Evolutionary conservation across 2,797 vertebrate species (phyloP).

Genomic region (Megalops cyprinoides): DNA sequence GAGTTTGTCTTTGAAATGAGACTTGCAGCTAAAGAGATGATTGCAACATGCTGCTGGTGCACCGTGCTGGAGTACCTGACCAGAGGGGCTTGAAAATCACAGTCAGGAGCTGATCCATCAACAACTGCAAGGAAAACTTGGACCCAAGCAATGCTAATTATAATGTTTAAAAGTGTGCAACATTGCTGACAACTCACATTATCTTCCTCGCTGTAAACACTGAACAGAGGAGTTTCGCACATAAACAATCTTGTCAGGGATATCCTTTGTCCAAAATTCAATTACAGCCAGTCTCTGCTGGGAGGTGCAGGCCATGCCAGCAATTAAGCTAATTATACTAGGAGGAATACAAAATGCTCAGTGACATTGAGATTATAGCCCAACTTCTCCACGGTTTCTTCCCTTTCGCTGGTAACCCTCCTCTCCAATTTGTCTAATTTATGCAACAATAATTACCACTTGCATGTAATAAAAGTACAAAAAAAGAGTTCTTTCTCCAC

Average conservation of each 20-base stretch:
- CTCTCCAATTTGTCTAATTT: constrained; percentile 74
- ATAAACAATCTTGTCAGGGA: constrained; percentile 24
- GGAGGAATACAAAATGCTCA: constrained; percentile 62
- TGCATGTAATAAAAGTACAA: constrained; percentile 66
- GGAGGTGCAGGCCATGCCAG: constrained; percentile 64
- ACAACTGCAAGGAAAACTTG: neutral
- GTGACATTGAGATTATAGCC: constrained; percentile 63
- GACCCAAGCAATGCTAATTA: neutral
- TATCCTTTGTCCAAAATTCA: constrained; percentile 61
- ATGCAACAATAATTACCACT: constrained; percentile 76
- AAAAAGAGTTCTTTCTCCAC: constrained; percentile 57
- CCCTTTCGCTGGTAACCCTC: constrained; percentile 45
- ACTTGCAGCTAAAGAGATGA: neutral
- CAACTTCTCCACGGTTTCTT: constrained; percentile 31
- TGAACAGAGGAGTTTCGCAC: constrained; percentile 11
- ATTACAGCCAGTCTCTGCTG: constrained; percentile 47
- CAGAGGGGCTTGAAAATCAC: neutral
- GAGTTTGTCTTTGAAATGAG: neutral
- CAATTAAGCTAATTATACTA: constrained; percentile 72
- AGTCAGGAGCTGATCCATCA: constrained; percentile 8
- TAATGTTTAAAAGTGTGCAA: neutral
- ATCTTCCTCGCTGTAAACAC: neutral
- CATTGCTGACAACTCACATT: constrained; percentile 7
- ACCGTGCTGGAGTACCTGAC: neutral
- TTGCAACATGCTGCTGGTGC: neutral